A percentile compares a stretch with the other conserved stretches of the same genome.
Evolutionary conservation across 2,797 vertebrate species (phyloP).

Genomic region (Spondyliosoma cantharus): DNA sequence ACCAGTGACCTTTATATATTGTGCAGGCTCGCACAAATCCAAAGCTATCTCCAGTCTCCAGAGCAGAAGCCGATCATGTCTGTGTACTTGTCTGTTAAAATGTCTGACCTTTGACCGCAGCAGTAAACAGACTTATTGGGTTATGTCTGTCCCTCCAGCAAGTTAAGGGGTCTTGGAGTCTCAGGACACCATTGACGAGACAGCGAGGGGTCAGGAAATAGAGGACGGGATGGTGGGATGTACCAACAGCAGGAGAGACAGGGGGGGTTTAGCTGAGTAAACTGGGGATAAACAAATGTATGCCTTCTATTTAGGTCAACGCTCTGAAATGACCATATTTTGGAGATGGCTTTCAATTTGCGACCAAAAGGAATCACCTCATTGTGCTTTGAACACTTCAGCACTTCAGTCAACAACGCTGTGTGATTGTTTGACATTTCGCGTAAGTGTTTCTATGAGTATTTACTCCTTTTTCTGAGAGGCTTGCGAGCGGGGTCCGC

Average conservation of each 20-base stretch:
- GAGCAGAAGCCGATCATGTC: slow-evolving; percentile 30
- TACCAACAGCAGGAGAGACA: slow-evolving; percentile 11
- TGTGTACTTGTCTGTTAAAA: slow-evolving; percentile 62
- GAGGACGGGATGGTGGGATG: background rate
- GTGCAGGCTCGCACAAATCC: slow-evolving; percentile 32
- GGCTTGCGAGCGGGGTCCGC: background rate
- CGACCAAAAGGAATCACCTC: background rate
- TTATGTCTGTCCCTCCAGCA: slow-evolving; percentile 58
- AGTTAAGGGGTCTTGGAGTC: slow-evolving; percentile 48
- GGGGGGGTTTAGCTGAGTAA: slow-evolving; percentile 1
- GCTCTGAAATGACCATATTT: background rate
- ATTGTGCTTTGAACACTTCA: slow-evolving; percentile 1
- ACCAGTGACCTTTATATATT: slow-evolving; percentile 42
- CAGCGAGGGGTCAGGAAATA: slow-evolving; percentile 42
- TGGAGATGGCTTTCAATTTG: background rate
- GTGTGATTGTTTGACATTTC: slow-evolving; percentile 42
- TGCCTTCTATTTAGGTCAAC: background rate
- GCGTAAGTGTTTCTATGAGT: slow-evolving; percentile 12
- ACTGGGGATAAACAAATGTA: slow-evolving; percentile 10
- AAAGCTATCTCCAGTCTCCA: slow-evolving; percentile 48
- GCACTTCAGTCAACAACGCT: slow-evolving; percentile 5
- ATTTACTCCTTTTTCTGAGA: slow-evolving; percentile 24
- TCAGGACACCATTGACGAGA: slow-evolving; percentile 33
- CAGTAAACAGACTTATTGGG: slow-evolving; percentile 72
- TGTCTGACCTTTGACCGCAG: slow-evolving; percentile 67